Evolutionary conservation across 2,888 invertebrate species (phyloP).

Genomic region (Tachystola acroxantha): DNA sequence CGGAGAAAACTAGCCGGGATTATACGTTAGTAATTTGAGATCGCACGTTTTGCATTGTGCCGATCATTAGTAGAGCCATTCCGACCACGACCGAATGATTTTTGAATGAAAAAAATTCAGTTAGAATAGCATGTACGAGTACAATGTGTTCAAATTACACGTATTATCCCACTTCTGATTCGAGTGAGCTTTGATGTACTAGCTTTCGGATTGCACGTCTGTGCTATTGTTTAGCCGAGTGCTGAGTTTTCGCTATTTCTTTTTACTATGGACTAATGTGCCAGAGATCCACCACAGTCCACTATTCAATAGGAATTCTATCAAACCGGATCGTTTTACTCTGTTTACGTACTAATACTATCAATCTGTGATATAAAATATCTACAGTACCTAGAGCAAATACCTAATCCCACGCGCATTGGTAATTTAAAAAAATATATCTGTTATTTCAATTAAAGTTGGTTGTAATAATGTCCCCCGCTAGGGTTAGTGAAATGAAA

Average conservation of each 20-base stretch:
- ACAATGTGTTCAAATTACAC: conserved; percentile 50
- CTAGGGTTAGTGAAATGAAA: too few relatives aligned
- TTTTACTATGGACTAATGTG: conserved; percentile 7
- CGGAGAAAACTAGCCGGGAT: conserved; percentile 58
- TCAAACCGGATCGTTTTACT: too few relatives aligned
- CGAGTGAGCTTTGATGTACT: conserved; percentile 37
- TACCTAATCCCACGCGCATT: too few relatives aligned
- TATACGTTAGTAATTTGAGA: conserved; percentile 52
- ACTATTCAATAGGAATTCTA: too few relatives aligned
- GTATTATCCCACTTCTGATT: conserved; percentile 37
- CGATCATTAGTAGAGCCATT: conserved; percentile 51
- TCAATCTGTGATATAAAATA: too few relatives aligned
- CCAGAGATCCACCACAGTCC: too few relatives aligned
- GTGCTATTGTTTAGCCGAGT: conserved; percentile 32
- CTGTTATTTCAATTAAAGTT: too few relatives aligned
- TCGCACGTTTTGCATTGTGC: conserved; percentile 54
- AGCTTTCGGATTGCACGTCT: conserved; percentile 38
- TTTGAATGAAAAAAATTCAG: conserved; percentile 36
- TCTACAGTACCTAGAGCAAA: too few relatives aligned
- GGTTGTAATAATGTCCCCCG: too few relatives aligned
- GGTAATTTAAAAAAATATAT: too few relatives aligned
- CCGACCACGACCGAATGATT: conserved; percentile 43
- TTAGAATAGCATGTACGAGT: conserved; percentile 35
- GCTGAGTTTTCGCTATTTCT: conserved; percentile 13
- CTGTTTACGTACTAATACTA: too few relatives aligned